These are phyloP conservation scores for Chrysolophus pictus DNA, from an alignment of 2,797 vertebrate genomes.

Conservation along the genomic window DNA sequence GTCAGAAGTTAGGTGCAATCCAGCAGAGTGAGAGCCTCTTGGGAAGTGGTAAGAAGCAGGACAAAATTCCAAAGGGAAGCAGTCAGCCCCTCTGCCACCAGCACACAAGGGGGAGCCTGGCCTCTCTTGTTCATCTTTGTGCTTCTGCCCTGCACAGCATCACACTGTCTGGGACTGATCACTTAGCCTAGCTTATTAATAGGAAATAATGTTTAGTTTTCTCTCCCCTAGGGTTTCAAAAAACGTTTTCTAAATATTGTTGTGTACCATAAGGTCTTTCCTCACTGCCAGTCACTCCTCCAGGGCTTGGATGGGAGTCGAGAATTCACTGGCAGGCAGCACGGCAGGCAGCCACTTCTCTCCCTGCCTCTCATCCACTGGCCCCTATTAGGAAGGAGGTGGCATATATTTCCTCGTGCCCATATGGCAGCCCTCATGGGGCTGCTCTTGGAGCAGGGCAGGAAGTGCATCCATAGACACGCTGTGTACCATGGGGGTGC, in stretches of 20 bases:
- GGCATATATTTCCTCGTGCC: constrained; percentile 33
- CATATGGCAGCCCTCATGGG: constrained; percentile 63
- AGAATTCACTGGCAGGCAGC: constrained; percentile 46
- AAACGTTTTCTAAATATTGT: constrained; percentile 74
- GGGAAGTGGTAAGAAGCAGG: background rate
- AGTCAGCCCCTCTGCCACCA: background rate
- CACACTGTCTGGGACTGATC: background rate
- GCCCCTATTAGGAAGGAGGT: constrained; percentile 16
- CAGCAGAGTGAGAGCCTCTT: constrained; percentile 31
- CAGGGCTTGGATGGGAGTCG: constrained; percentile 58
- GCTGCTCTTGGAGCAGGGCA: no score
- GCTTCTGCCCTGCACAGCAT: background rate
- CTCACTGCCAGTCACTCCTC: constrained; percentile 47
- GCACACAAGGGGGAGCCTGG: background rate
- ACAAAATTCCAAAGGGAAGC: background rate
- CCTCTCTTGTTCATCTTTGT: background rate
- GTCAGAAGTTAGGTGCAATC: constrained; percentile 42
- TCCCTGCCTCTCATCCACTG: constrained; percentile 23
- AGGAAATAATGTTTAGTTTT: constrained; percentile 38
- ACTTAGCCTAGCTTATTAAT: constrained; percentile 5
- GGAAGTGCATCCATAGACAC: background rate
- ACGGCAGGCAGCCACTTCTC: constrained; percentile 15
- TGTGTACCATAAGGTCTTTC: constrained; percentile 71
- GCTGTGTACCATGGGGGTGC: background rate
- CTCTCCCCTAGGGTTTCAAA: constrained; percentile 23